Evolutionary conservation across 2,888 invertebrate genomes (phyloP).

Genomic region (Aethes cnicana): DNA sequence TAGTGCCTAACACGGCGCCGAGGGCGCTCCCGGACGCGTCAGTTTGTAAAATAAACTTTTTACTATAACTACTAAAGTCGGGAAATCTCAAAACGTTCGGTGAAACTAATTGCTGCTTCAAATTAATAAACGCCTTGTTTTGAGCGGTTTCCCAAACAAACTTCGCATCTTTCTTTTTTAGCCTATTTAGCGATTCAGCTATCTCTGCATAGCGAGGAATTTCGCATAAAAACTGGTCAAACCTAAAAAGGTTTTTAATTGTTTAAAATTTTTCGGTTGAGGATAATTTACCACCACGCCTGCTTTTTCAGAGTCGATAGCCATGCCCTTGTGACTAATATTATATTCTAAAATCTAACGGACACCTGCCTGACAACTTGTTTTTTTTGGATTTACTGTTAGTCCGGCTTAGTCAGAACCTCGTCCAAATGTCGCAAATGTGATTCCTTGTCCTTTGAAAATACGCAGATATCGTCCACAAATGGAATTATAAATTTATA

Average conservation of each 20-base stretch:
- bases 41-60: constrained; percentile 13
- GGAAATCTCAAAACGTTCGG: constrained; percentile 20
- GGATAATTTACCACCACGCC: constrained; percentile 13
- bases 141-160: constrained; percentile 4
- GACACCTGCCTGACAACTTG: constrained; percentile 14
- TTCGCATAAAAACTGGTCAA: constrained; percentile 24
- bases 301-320: constrained; percentile 7
- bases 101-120: constrained; percentile 14
- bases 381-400: constrained; percentile 12
- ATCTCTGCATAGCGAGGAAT: constrained; percentile 15
- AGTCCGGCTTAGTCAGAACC: constrained; percentile 1
- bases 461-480: constrained; percentile 11
- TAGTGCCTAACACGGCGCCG: constrained; percentile 9
- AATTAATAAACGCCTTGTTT: neutral
- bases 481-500: constrained; percentile 18
- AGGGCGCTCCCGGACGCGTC: constrained; percentile 15
- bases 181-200: constrained; percentile 9
- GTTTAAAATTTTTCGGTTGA: constrained; percentile 15
- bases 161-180: neutral
- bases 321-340: constrained; percentile 1
- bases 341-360: constrained; percentile 5
- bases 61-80: constrained; percentile 6
- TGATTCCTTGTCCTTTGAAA: constrained; percentile 12
- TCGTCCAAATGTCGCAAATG: constrained; percentile 3
- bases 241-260: constrained; percentile 23